Evolutionary conservation across 2,888 invertebrate species (phyloP).

Genomic region (Agelastica alni): DNA sequence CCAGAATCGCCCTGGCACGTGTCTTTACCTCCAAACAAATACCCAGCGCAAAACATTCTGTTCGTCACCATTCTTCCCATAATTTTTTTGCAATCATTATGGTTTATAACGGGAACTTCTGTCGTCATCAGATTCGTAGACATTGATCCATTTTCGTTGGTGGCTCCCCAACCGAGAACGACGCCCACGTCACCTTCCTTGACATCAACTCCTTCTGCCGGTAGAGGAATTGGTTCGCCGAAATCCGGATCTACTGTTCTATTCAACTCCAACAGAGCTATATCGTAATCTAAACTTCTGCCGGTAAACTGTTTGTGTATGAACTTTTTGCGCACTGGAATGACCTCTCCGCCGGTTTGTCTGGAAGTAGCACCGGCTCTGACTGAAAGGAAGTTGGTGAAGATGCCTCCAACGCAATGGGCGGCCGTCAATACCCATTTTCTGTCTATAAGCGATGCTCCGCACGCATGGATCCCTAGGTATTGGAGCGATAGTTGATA

Average conservation of each 20-base stretch:
- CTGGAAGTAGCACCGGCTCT: conserved; percentile 31
- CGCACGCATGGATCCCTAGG: conserved; percentile 32
- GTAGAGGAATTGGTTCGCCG: conserved; percentile 21
- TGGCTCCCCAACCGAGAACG: conserved; percentile 36
- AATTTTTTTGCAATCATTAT: conserved; percentile 23
- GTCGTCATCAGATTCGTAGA: conserved; percentile 26
- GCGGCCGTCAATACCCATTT: conserved; percentile 38
- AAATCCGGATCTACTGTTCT: conserved; percentile 13
- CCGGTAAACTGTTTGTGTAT: conserved; percentile 26
- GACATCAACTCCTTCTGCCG: neutral
- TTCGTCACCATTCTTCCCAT: conserved; percentile 51
- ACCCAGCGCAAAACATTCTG: conserved; percentile 67
- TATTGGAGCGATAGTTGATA: conserved; percentile 36
- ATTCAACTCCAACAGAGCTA: conserved; percentile 20
- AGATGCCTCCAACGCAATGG: conserved; percentile 30
- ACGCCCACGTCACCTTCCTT: conserved; percentile 26
- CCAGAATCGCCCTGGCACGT: conserved; percentile 47
- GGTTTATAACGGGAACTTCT: conserved; percentile 31
- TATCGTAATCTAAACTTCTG: conserved; percentile 32
- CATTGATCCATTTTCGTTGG: conserved; percentile 19
- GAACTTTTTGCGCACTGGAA: conserved; percentile 20
- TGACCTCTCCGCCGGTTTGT: conserved; percentile 30
- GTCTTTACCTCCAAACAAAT: conserved; percentile 60
- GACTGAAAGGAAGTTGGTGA: conserved; percentile 11
- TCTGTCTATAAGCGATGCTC: conserved; percentile 34